phyloP scores from a whole-genome alignment of 2,888 invertebrate genomes.

The Bursaphelenchus okinawaensis region DNA sequence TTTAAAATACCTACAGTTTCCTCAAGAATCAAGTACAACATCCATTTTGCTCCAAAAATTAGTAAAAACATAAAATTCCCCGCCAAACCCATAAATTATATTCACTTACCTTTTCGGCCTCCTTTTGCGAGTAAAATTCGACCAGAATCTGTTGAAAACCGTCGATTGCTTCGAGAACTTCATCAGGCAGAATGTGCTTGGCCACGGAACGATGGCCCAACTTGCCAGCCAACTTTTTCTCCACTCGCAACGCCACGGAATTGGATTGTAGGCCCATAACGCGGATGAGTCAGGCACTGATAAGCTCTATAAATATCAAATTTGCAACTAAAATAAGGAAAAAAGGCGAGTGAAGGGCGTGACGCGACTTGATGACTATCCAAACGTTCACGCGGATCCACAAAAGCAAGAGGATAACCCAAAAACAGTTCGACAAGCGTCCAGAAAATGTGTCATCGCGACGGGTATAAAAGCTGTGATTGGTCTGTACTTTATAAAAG shows the following conservation, averaged over 20 bases:
- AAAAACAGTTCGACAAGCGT: neutral
- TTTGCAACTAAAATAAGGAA: no score
- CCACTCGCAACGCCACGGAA: neutral
- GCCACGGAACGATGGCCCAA: neutral
- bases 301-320: neutral
- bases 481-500: no score
- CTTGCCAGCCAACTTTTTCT: conserved; percentile 3
- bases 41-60: no score
- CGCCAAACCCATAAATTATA: no score
- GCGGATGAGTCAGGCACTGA: neutral
- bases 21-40: no score
- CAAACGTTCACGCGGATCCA: neutral
- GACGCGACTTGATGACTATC: neutral
- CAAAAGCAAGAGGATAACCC: neutral
- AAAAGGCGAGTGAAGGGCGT: no score
- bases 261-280: neutral
- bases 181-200: neutral
- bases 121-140: neutral
- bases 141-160: neutral
- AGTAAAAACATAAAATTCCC: no score
- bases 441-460: neutral
- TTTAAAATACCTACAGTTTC: no score
- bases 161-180: neutral
- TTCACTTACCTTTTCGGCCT: conserved; percentile 6
- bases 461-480: no score